Evolutionary conservation across 1,140 invertebrate species (phyloP), one percentile per base, ranked within the genome.

Genomic region (Phymastichus coffea): DNA sequence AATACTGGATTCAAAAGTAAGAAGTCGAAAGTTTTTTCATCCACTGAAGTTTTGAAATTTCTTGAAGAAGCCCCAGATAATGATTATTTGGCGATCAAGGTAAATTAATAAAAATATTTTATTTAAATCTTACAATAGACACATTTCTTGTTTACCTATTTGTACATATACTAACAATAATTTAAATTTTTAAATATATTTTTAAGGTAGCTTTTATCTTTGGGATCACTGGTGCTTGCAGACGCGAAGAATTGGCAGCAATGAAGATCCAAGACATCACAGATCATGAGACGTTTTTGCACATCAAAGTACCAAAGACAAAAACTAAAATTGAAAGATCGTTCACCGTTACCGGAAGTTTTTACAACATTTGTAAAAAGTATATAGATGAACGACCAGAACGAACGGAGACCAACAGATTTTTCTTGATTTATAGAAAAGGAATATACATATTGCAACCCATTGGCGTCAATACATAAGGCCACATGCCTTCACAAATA

Each of bases 1-100:
- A 9, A 35, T 6, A 38, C 25, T 9, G 54, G 61, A 25, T 57
- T 30, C 22, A 40, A 38, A 19, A 12, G 19, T 3, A 53, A 58
- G 41, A 54, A 63, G 46, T 23, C 61, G 1, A 63, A 63, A 54
- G 55, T 63, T 48, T 54, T 63, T 9, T 26, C 48, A 14, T 12
- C 49, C 2, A 3, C 46, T 10, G 49, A 63, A 47, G 19, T 63
- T 1, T 12, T 33, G 30, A 54, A 58, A 47, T 63, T 63, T 47
- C 25, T 57, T 9, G 26, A 1, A 1, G 43, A 58, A 9, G 56
- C 56, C 30, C 55, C 55, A 2, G 49, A 63, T 30, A n/a, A 22
- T 2, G 2, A 57, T 1, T 63, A 38, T 30, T 47, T 63, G 17
- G 54, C 38, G 33, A 48, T 35, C 2, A 55, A 54, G 26, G 51